Evolutionary conservation across 2,888 invertebrate species (phyloP), one percentile per base, ranked within the genome.

Genomic region (Chymomyza fuscimana): DNA sequence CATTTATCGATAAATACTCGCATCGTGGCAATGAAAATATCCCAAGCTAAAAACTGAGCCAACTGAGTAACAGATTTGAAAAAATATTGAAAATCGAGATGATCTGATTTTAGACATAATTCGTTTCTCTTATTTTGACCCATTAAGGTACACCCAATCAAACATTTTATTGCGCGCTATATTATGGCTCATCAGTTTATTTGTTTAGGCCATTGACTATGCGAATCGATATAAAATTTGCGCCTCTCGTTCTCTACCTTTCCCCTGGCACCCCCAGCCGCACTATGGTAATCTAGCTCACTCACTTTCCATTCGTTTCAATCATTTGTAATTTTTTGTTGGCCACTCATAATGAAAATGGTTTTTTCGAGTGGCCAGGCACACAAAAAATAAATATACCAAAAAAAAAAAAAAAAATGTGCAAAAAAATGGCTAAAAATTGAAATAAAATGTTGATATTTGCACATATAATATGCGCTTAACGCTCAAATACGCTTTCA

Each of bases 401-500:
- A 76, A 67, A 62, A 83, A 81, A 81, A 84, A 73, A 68, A 70
- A 68, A 76, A 59, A 70, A 72, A 88, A 88, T 69, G 82, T 74
- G 84, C 86, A 87, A 87, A 86, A 76, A 74, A 82, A 80, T 78
- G 36, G 19, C 60, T 46, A 19, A 58, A 25, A 63, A 62, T 22
- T 16, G n/a, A 62, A 62, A 63, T 40, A 54, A 64, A 64, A 64
- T 36, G 83, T 82, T 73, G 67, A 86, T 89, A 85, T 89, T 85
- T 84, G 88, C 84, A 78, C 74, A 86, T 79, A 79, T 89, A 86
- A 88, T 88, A 83, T 76, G 79, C 84, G 86, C 84, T 87, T 85
- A 88, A 87, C 87, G 85, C 89, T 85, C 88, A 88, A 85, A 85
- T 86, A 86, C 86, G 81, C 79, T 85, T 70, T 85, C 89, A 89